phyloP scores from a whole-genome alignment of 2,113 vertebrate species.

The Phrynosoma platyrhinos region DNA sequence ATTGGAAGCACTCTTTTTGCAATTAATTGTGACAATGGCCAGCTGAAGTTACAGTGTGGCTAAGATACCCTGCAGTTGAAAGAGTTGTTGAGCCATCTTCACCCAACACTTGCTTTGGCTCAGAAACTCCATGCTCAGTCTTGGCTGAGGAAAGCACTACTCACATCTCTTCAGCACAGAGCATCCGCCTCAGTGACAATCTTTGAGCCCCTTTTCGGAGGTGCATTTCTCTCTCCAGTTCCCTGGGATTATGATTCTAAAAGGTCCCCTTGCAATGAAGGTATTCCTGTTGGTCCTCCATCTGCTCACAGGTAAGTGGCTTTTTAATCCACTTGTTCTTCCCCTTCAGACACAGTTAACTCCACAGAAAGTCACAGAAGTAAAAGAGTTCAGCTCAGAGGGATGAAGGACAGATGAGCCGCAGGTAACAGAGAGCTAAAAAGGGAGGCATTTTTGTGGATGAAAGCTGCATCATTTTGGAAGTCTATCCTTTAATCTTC shows the following conservation, averaged over 20 bases:
- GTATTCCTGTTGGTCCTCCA: background rate
- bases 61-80: no score
- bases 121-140: background rate
- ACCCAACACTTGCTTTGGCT: background rate
- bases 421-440: no score
- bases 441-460: no score
- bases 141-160: accelerated
- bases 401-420: no score
- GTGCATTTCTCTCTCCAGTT: accelerated
- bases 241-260: accelerated
- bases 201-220: background rate
- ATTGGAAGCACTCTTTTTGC: background rate
- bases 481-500: background rate
- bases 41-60: background rate
- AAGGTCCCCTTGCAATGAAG: background rate
- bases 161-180: accelerated
- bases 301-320: conserved; percentile 31
- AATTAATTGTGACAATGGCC: background rate
- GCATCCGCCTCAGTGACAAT: background rate
- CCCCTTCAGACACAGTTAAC: background rate
- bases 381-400: background rate
- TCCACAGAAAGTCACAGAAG: background rate
- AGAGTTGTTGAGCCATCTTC: background rate
- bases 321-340: background rate
- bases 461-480: background rate